These are phyloP conservation scores for Notolabrus celidotus DNA, from an alignment of 2,797 vertebrate genomes.

Conservation along the genomic window DNA sequence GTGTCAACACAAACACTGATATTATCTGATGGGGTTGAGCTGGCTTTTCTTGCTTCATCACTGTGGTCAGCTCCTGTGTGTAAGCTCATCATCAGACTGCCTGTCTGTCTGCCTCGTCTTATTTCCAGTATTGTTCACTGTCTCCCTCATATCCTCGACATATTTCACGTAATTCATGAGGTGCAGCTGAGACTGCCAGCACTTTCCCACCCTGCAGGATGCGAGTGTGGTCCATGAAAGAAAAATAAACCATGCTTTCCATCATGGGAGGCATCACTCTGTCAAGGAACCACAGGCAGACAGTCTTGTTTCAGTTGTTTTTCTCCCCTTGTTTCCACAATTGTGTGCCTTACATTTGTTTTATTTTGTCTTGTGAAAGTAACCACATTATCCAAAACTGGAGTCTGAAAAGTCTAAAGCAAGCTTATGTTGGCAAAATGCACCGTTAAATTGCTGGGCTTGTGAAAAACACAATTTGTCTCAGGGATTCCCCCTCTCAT, in stretches of 20 bases:
- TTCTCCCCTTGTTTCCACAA: constrained; percentile 27
- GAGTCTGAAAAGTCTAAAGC: constrained; percentile 29
- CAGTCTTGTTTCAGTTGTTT: constrained; percentile 28
- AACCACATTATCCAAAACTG: constrained; percentile 47
- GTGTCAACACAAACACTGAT: constrained; percentile 8
- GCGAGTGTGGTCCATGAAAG: constrained; percentile 64
- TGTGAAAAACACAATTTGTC: constrained; percentile 53
- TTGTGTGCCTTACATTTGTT: constrained; percentile 51
- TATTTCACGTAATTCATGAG: constrained; percentile 73
- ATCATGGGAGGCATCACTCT: constrained; percentile 69
- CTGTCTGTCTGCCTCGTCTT: constrained; percentile 60
- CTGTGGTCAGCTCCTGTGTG: constrained; percentile 36
- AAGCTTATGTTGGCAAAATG: constrained; percentile 59
- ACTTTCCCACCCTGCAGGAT: constrained; percentile 57
- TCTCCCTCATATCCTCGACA: constrained; percentile 75
- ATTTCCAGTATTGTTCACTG: constrained; percentile 69
- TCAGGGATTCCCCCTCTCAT: constrained; percentile 71
- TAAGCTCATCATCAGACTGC: constrained; percentile 69
- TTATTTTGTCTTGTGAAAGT: constrained; percentile 41
- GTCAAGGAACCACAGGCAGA: constrained; percentile 56
- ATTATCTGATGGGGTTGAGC: background rate
- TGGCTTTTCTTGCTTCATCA: constrained; percentile 29
- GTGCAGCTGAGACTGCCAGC: constrained; percentile 67
- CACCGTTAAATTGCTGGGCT: constrained; percentile 44
- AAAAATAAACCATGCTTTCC: constrained; percentile 75